phyloP scores from a whole-genome alignment of 2,113 vertebrate genomes.

The Panthera leo region DNA sequence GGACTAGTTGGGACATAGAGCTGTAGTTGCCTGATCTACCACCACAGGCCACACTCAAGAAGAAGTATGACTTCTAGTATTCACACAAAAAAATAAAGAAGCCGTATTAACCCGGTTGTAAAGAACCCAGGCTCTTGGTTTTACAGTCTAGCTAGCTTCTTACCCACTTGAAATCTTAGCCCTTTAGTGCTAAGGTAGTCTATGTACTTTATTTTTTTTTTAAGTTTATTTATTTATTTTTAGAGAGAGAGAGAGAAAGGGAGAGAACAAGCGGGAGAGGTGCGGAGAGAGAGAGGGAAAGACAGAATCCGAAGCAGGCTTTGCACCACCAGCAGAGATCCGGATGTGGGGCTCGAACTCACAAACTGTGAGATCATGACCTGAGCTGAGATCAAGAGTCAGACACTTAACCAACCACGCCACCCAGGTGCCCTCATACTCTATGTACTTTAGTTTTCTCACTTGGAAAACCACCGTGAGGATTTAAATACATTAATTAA shows the following conservation, averaged over 20 bases:
- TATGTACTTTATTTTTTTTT: too few relatives aligned
- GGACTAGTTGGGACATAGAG: not conserved
- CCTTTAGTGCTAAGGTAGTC: not conserved
- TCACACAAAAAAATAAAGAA: not conserved
- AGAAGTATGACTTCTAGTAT: not conserved
- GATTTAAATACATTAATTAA: not conserved
- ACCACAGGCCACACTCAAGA: not conserved
- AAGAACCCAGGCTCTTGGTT: not conserved
- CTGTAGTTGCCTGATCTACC: not conserved
- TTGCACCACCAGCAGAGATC: too few relatives aligned
- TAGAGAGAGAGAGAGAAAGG: too few relatives aligned
- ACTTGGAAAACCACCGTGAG: not conserved
- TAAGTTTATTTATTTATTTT: too few relatives aligned
- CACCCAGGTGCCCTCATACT: too few relatives aligned
- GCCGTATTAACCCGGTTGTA: not conserved
- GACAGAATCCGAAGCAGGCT: too few relatives aligned
- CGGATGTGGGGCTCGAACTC: too few relatives aligned
- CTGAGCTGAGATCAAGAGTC: too few relatives aligned
- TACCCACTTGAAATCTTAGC: not conserved
- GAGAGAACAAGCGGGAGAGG: too few relatives aligned
- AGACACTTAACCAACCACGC: too few relatives aligned
- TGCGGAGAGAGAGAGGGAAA: too few relatives aligned
- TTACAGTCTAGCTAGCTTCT: not conserved
- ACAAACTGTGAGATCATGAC: too few relatives aligned
- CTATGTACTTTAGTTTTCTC: not conserved